Conservation (phyloP, 2,888 invertebrate genomes). For the Margaritifera margaritifera region DNA sequence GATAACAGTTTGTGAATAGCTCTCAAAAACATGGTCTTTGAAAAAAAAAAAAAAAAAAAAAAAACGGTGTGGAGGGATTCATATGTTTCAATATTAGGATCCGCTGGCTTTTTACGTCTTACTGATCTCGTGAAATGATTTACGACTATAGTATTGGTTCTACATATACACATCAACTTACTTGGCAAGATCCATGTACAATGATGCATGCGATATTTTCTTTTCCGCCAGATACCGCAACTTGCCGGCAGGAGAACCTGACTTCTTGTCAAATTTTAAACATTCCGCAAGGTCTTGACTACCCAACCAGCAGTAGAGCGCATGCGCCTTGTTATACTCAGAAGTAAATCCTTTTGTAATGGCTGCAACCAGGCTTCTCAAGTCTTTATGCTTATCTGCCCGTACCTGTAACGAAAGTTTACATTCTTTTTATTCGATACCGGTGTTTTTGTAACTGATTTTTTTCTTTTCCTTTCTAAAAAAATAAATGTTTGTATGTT, state of each 20-base stretch:
- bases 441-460: too few species aligned
- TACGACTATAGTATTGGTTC: too few species aligned
- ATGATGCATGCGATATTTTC: conserved; percentile 38
- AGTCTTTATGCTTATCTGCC: conserved; percentile 48
- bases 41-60: too few species aligned
- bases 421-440: too few species aligned
- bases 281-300: conserved; percentile 46
- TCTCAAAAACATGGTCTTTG: too few species aligned
- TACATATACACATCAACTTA: conserved; percentile 21
- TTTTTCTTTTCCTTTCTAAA: too few species aligned
- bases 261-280: conserved; percentile 37
- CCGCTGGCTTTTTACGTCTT: too few species aligned
- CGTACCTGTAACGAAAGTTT: conserved; percentile 42
- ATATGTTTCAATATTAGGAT: too few species aligned
- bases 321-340: conserved; percentile 52
- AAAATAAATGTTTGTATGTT: too few species aligned
- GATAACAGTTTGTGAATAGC: too few species aligned
- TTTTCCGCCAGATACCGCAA: conserved; percentile 50
- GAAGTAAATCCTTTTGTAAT: conserved; percentile 50
- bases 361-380: conserved; percentile 54
- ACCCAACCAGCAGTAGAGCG: conserved; percentile 58
- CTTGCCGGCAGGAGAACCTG: conserved; percentile 44
- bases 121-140: too few species aligned
- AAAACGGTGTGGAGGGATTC: too few species aligned
- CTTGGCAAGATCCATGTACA: conserved; percentile 59